Percentiles rank a stretch among this genome's conserved stretches.
Evolutionary conservation across 2,888 invertebrate species (phyloP).

Genomic region (Trichacis sp.): DNA sequence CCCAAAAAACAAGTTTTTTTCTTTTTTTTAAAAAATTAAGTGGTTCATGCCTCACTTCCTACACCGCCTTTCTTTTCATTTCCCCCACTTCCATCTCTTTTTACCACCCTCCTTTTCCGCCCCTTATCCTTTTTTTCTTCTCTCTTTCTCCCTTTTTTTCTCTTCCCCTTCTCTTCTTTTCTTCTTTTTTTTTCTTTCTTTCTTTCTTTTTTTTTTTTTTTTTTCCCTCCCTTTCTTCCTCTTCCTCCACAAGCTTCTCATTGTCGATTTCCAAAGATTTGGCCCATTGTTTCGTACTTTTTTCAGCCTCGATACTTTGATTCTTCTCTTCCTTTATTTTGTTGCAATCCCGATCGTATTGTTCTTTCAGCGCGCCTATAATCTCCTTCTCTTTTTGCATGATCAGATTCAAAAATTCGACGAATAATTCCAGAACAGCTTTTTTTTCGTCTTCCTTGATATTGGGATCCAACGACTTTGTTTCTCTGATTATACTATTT

Average conservation of each 20-base stretch:
- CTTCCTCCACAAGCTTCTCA: conserved; percentile 56
- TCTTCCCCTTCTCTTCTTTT: too few species aligned
- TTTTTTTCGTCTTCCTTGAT: conserved; percentile 38
- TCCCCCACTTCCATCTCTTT: too few species aligned
- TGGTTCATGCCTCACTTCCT: too few species aligned
- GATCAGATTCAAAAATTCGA: conserved; percentile 52
- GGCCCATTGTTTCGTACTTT: conserved; percentile 51
- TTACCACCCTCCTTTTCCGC: too few species aligned
- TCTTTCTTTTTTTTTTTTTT: conserved; percentile 45
- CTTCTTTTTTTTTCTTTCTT: conserved; percentile 53
- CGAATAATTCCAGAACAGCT: conserved; percentile 52
- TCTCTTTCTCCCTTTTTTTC: too few species aligned
- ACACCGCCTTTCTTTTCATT: too few species aligned
- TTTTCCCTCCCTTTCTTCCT: conserved; percentile 42
- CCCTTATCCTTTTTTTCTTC: too few species aligned
- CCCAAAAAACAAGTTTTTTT: too few species aligned
- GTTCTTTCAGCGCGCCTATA: conserved; percentile 28
- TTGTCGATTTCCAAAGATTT: conserved; percentile 59
- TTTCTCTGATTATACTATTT: conserved; percentile 55
- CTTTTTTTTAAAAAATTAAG: too few species aligned
- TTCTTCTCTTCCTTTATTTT: conserved; percentile 53
- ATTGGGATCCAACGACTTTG: conserved; percentile 48
- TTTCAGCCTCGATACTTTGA: conserved; percentile 54
- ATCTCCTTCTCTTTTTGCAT: conserved; percentile 59
- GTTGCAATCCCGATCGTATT: conserved; percentile 37